Percentiles rank a stretch among this genome's conserved stretches.
phyloP scores from a whole-genome alignment of 37 sponge, comb jelly and placozoan species.

The Halisarca cf. caerulea region DNA sequence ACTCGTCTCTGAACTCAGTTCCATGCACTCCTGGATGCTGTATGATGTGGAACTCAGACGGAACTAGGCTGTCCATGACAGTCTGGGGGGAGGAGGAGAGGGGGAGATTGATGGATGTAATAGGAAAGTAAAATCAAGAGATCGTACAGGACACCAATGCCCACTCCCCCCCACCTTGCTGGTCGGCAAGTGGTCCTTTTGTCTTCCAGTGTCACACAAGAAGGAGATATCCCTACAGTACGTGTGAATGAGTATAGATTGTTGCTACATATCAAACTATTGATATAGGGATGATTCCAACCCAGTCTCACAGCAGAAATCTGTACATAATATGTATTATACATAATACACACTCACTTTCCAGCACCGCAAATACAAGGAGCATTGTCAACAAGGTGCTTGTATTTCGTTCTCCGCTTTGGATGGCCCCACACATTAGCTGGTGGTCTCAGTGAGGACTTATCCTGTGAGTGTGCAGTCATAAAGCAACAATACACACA shows the following conservation, averaged over 20 bases:
- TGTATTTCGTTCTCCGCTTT: conserved; percentile 61
- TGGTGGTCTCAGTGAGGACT: conserved; percentile 50
- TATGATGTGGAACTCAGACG: conserved; percentile 92
- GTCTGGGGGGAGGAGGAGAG: neutral
- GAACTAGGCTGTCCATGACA: conserved; percentile 65
- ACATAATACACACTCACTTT: conserved; percentile 34
- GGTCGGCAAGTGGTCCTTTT: too few species aligned
- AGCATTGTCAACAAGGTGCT: conserved; percentile 82
- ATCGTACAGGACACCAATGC: neutral
- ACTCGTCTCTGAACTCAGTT: conserved; percentile 85
- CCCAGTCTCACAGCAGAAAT: too few species aligned
- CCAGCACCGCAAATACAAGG: conserved; percentile 97
- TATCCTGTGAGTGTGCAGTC: neutral
- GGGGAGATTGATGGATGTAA: conserved; percentile 29
- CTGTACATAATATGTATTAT: too few species aligned
- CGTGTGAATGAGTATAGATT: neutral
- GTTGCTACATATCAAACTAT: too few species aligned
- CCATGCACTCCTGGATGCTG: conserved; percentile 88
- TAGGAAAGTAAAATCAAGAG: neutral
- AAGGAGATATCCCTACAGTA: conserved; percentile 81
- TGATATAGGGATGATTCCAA: neutral
- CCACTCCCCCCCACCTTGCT: neutral
- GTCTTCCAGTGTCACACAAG: conserved; percentile 62
- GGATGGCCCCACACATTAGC: conserved; percentile 88
- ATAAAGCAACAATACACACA: too few species aligned